Base-by-base conservation (phyloP, 2,113 vertebrate species). In the Leucopsar rothschildi region DNA sequence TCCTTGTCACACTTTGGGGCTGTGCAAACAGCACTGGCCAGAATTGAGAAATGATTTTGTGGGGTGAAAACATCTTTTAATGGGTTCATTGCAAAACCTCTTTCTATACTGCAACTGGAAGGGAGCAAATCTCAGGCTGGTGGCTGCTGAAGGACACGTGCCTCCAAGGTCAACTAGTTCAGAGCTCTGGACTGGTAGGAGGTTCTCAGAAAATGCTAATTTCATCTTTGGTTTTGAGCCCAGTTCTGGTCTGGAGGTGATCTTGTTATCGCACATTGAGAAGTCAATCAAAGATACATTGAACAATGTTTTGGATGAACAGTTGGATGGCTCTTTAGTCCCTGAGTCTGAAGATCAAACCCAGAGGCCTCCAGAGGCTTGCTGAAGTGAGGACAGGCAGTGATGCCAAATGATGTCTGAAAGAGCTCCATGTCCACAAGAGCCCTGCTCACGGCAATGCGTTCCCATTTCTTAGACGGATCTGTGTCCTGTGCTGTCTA, bases 341-440 rank as follows among this genome's bases (percentile, higher is more conserved):
- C 18, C 49, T 37, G 64, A 90, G 85, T 20, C 76, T 92, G 71
- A 64, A 95, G 92, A 83, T 65, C 72, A 75, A 92, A 40, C n/a
- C 70, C 49, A 39, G 89, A 72, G 66, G 57, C 57, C 84, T 79
- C 75, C 5, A 4, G 77, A 87, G 96, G 40, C 35, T 83, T 15
- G n/a, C 71, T 2, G 20, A 93, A 77, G 85, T 9, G 52, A 92
- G 85, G 92, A 90, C 82, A 59, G 64, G 47, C 76, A 83, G 90
- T 56, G 92, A 93, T 95, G 95, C 93, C 94, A 94, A 96, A 93
- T 66, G 84, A 47, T n/a, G 68, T 86, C 93, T 95, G 82, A 90
- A 86, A 90, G 87, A 94, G 90, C 88, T 96, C 68, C 11, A 6
- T 77, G 82, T 81, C 82, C 88, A 61, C 79, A 80, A 92, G 79